Percentiles rank a stretch among this genome's conserved stretches.
phyloP scores from a whole-genome alignment of 2,888 invertebrate genomes.

The Steinernema scapterisci region DNA sequence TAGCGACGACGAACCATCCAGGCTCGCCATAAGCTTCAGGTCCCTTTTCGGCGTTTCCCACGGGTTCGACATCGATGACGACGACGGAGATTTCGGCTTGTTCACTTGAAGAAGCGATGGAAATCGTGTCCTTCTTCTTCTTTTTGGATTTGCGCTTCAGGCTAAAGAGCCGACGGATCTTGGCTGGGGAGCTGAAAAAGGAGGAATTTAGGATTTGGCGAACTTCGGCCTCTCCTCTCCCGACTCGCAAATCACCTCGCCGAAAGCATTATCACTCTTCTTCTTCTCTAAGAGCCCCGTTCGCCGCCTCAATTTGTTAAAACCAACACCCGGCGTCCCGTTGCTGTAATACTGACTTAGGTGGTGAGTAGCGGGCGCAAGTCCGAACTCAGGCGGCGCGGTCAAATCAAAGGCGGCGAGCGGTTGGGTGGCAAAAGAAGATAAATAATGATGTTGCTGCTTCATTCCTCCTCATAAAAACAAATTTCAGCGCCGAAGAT shows the following conservation, averaged over 20 bases:
- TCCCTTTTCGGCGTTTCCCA: constrained; percentile 28
- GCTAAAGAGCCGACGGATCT: constrained; percentile 52
- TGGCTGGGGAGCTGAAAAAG: constrained; percentile 54
- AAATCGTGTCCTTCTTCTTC: constrained; percentile 20
- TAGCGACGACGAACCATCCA: constrained; percentile 40
- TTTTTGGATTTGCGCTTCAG: constrained; percentile 47
- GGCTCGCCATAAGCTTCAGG: constrained; percentile 34
- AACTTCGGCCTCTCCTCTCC: too few relatives aligned
- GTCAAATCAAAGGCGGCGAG: constrained; percentile 7
- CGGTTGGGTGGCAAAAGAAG: neutral
- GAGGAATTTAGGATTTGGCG: too few relatives aligned
- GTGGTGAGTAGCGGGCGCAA: neutral
- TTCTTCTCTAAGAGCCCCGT: too few relatives aligned
- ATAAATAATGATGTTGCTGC: constrained; percentile 12
- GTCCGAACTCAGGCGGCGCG: too few relatives aligned
- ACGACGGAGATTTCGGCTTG: constrained; percentile 39
- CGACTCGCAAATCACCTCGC: too few relatives aligned
- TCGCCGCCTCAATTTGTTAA: too few relatives aligned
- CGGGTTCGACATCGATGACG: constrained; percentile 44
- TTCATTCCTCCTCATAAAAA: constrained; percentile 15
- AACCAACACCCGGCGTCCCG: too few relatives aligned
- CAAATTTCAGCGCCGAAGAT: constrained; percentile 13
- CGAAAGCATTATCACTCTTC: too few relatives aligned
- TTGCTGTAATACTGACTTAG: constrained; percentile 13
- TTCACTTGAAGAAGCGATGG: neutral